Evolutionary conservation across 1,140 invertebrate species (phyloP), one percentile per base, ranked within the genome.

Genomic region (Ceratosolen solmsi): DNA sequence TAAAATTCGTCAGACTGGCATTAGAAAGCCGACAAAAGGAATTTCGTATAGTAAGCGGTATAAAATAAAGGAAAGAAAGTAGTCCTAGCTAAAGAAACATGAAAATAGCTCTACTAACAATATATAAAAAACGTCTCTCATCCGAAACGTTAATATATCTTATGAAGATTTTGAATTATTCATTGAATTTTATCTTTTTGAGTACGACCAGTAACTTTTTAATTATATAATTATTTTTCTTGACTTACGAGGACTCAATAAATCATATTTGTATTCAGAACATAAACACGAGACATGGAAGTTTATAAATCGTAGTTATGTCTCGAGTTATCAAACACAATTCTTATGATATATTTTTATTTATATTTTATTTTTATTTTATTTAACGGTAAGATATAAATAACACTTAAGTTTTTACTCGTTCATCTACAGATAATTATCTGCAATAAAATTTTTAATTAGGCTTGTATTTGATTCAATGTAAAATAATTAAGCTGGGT

Each of bases 91-190:
- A 2, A 41, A 74, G 51, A 41, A 79, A 63, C 71, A 80, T 65
- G 33, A 73, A 68, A 65, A 80, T 54, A 74, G 71, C 46, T 63
- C 25, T 36, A 20, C 54, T 60, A 65, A 80, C 71, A 80, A 80
- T 70, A 20, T 41, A 54, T 56, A 41, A 51, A 68, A 63, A 51
- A 65, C 75, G 65, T 46, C 63, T 54, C 30, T 63, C 36, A 79
- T 27, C 58, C 41, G 22, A 22, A 38, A 68, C 33, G 63, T 22
- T 68, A 68, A 68, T 68, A 38, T 68, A 68, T 68, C 63, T 68
- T 68, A 68, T 68, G 33, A 38, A 38, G 33, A 68, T 68, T 68
- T 20, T 68, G 63, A 68, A 68, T 68, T 38, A 68, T 68, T 68
- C 63, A 68, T 68, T 68, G 63, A 68, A 38, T 38, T 68, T 68